phyloP scores from a whole-genome alignment of 1,140 invertebrate species.

The Caenorhabditis tropicalis region DNA sequence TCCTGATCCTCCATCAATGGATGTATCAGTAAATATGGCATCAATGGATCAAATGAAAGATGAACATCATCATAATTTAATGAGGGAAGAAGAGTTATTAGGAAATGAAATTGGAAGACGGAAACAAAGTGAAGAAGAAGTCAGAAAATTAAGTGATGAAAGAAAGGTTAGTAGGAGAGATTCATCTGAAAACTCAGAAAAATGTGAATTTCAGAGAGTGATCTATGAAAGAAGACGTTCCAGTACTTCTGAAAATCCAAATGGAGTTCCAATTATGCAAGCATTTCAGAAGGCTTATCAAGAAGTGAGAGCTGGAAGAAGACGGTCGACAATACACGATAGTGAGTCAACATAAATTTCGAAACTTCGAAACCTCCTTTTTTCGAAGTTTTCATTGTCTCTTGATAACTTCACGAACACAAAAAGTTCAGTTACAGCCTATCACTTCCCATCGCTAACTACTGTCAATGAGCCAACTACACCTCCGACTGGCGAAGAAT shows the following conservation, averaged over 20 bases:
- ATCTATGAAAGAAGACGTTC: slow-evolving; percentile 38
- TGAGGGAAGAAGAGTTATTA: slow-evolving; percentile 43
- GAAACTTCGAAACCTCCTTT: no score
- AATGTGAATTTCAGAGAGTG: slow-evolving; percentile 15
- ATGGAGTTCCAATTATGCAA: slow-evolving; percentile 52
- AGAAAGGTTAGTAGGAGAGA: neutral
- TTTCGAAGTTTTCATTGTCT: no score
- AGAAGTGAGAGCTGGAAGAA: slow-evolving; percentile 37
- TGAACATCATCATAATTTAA: slow-evolving; percentile 52
- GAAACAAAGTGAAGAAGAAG: slow-evolving; percentile 49
- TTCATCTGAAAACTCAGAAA: neutral
- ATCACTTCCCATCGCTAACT: slow-evolving; percentile 44
- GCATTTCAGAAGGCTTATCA: slow-evolving; percentile 55
- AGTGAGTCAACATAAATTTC: neutral
- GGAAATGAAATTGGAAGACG: neutral
- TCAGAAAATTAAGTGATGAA: slow-evolving; percentile 54
- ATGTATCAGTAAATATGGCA: slow-evolving; percentile 49
- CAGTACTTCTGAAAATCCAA: slow-evolving; percentile 49
- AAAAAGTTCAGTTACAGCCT: neutral
- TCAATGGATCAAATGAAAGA: slow-evolving; percentile 51
- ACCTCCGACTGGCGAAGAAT: slow-evolving; percentile 18
- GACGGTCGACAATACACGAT: slow-evolving; percentile 28
- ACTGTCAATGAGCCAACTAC: neutral
- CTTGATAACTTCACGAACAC: neutral
- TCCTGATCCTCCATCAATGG: slow-evolving; percentile 57